Evolutionary conservation across 2,797 vertebrate genomes (phyloP), one percentile per base, ranked within the genome.

Genomic region (Trachops cirrhosus): DNA sequence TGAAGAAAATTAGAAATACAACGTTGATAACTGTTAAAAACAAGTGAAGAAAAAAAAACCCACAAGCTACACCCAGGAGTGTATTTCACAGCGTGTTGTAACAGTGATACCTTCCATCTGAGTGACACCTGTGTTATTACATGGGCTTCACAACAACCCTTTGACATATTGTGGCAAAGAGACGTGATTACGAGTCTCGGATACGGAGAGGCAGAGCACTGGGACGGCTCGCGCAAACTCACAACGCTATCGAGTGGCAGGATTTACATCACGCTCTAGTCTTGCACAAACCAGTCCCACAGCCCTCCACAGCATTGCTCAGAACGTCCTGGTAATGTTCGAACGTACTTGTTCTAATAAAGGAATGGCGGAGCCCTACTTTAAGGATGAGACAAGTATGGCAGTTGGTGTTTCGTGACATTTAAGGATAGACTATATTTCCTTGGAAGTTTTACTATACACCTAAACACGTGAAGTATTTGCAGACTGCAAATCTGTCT

Each of bases 1-100:
- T 74, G 46, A 77, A 93, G 48, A 93, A 95, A 96, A 91, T 77
- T 68, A 86, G 14, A 91, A 91, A 59, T 19, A 14, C 12, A 91
- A 41, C 24, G 62, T 16, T 32, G 44, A 57, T 74, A 73, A 34
- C 14, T 10, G 2, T 39, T 86, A 59, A 44, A 24, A 2, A 68
- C 19, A 37, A 68, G 14, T 14, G 4, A 34, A 44, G 82, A 73
- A 79, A 9, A 29, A 75, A 93, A 26, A 1, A 21, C 18, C 50
- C 50, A 8, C 52, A 82, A 88, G 78, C 34, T 91, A 50, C 74
- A 67, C 5, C 39, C 34, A 67, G 9, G 54, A 94, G 37, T 67
- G 88, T 59, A 71, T 75, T 89, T 86, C 54, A 73, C 26, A 83
- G 22, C 59, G 86, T 79, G 10, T 71, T 96, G 10, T 32, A 67